Percentiles rank a stretch among this genome's conserved stretches.
These are phyloP conservation scores for Cyprinodon tularosa DNA, from an alignment of 2,113 vertebrate genomes.

Conservation along the genomic window DNA sequence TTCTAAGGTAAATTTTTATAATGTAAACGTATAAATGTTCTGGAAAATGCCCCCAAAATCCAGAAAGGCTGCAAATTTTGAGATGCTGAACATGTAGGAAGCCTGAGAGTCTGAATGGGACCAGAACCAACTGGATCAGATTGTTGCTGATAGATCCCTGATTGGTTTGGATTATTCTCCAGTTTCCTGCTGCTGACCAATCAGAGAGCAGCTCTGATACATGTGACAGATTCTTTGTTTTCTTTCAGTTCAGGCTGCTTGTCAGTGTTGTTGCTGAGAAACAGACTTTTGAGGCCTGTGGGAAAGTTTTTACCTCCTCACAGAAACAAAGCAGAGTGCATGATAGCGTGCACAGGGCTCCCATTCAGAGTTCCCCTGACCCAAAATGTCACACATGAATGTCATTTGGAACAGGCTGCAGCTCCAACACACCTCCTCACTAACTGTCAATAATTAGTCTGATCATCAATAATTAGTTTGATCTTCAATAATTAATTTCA, in stretches of 20 bases:
- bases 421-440: background rate
- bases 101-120: background rate
- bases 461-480: background rate
- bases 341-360: background rate
- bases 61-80: background rate
- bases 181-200: constrained; percentile 12
- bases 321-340: background rate
- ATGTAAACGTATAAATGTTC: background rate
- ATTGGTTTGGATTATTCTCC: background rate
- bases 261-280: constrained; percentile 43
- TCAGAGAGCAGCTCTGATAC: background rate
- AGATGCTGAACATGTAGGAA: background rate
- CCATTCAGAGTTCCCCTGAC: background rate
- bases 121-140: background rate
- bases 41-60: background rate
- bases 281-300: constrained; percentile 36
- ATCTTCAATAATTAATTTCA: no score
- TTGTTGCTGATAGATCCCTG: background rate
- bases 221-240: background rate
- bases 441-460: background rate
- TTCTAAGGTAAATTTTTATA: background rate
- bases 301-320: constrained; percentile 46
- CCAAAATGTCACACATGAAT: background rate
- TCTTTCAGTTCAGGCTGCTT: background rate
- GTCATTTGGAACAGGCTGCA: background rate